Percentiles rank a stretch among this genome's conserved stretches.
Conservation (phyloP, 2,797 vertebrate species). For the Mormyrops attenuatus region DNA sequence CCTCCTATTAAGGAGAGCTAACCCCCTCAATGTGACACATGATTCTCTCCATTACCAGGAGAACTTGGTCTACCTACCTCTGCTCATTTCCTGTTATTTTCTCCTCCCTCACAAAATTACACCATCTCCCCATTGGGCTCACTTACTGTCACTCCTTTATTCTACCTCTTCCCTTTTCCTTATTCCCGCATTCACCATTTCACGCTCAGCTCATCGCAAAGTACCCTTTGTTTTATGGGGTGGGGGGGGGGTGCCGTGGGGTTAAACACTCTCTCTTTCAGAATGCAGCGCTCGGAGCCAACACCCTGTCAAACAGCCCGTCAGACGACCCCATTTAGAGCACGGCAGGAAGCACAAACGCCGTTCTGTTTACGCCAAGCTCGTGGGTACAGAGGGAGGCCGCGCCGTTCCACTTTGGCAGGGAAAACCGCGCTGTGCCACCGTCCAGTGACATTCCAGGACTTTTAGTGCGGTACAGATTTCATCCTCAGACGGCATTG, state of each 20-base stretch:
- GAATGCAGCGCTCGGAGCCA: neutral
- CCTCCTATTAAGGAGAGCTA: conserved; percentile 36
- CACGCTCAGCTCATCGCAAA: neutral
- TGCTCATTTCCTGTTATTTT: neutral
- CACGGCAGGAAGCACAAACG: neutral
- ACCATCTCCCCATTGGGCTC: neutral
- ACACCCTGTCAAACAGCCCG: neutral
- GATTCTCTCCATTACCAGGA: neutral
- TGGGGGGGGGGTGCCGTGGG: neutral
- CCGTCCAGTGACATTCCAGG: neutral
- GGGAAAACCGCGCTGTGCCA: neutral
- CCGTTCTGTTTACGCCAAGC: neutral
- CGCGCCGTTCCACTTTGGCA: neutral
- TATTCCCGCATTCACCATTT: neutral
- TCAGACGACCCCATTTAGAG: neutral
- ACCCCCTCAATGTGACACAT: conserved; percentile 10
- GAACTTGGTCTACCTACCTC: neutral
- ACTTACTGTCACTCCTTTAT: neutral
- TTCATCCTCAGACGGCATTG: neutral
- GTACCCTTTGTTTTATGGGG: neutral
- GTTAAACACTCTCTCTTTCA: neutral
- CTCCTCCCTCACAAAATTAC: neutral
- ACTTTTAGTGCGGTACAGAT: neutral
- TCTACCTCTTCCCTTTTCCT: neutral
- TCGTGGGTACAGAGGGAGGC: neutral